Conservation (phyloP, 2,113 vertebrate genomes). For the Gracilinanus agilis region DNA sequence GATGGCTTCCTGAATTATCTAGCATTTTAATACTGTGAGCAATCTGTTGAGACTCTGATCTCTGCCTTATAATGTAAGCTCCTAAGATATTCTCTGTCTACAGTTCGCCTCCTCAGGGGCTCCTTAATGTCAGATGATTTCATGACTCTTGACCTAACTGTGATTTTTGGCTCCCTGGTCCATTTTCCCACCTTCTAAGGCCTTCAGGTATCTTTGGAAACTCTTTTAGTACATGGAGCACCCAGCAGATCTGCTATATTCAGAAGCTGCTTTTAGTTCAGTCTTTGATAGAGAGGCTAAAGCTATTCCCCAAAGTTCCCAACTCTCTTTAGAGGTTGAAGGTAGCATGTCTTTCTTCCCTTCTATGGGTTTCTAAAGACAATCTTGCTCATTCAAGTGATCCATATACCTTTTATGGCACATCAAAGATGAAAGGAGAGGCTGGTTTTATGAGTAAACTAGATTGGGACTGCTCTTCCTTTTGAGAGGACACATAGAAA, state of each 20-base stretch:
- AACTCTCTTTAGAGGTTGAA: neutral
- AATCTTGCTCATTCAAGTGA: neutral
- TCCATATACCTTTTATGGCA: neutral
- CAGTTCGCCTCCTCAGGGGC: neutral
- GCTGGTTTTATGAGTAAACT: too few relatives aligned
- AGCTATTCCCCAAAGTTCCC: neutral
- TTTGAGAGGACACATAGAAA: neutral
- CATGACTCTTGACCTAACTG: neutral
- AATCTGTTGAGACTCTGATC: neutral
- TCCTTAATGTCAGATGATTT: neutral
- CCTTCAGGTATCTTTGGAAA: neutral
- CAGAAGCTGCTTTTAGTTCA: neutral
- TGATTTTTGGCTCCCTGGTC: neutral
- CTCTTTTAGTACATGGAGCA: neutral
- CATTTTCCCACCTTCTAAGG: neutral
- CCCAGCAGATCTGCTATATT: neutral
- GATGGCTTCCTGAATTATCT: constrained; percentile 38
- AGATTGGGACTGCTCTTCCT: neutral
- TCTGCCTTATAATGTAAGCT: neutral
- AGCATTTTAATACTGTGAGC: neutral
- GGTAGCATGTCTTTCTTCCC: neutral
- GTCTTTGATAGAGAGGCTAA: neutral
- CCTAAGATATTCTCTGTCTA: neutral
- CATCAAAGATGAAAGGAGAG: neutral
- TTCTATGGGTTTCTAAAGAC: neutral